Conservation (phyloP, 2,797 vertebrate species). For the Moxostoma hubbsi region DNA sequence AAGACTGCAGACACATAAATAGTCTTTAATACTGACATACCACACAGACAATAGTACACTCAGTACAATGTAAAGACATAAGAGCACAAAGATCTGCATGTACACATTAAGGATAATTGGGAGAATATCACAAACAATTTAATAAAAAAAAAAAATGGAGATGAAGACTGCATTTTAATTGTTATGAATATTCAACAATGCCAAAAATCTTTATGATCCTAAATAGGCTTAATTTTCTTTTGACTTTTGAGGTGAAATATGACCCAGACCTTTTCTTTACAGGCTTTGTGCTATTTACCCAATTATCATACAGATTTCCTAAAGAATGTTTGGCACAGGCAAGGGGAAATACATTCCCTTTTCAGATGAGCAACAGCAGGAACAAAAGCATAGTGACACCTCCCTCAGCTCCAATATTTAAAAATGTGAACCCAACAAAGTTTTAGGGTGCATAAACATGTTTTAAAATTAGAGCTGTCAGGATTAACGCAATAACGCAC, state of each 20-base stretch:
- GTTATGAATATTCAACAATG: too few species aligned
- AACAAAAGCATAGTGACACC: conserved; percentile 45
- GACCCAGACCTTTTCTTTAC: neutral
- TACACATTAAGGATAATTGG: conserved; percentile 22
- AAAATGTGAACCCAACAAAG: neutral
- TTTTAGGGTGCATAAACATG: neutral
- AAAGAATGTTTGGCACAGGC: conserved; percentile 50
- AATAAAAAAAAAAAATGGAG: neutral
- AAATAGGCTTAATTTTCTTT: too few species aligned
- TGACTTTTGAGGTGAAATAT: neutral
- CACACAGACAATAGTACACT: neutral
- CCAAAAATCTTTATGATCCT: too few species aligned
- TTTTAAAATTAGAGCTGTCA: too few species aligned
- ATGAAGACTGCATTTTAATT: too few species aligned
- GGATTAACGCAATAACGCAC: too few species aligned
- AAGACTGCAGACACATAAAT: conserved; percentile 1
- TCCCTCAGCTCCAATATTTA: conserved; percentile 38
- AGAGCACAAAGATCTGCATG: conserved; percentile 34
- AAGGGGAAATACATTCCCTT: conserved; percentile 44
- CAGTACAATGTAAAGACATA: neutral
- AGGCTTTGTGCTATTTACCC: neutral
- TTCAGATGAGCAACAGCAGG: conserved; percentile 38
- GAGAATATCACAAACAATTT: conserved; percentile 39
- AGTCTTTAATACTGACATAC: neutral
- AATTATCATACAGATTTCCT: neutral